Percentiles rank a stretch among this genome's conserved stretches.
phyloP scores from a whole-genome alignment of 2,797 vertebrate genomes.

The Novumbra hubbsi region DNA sequence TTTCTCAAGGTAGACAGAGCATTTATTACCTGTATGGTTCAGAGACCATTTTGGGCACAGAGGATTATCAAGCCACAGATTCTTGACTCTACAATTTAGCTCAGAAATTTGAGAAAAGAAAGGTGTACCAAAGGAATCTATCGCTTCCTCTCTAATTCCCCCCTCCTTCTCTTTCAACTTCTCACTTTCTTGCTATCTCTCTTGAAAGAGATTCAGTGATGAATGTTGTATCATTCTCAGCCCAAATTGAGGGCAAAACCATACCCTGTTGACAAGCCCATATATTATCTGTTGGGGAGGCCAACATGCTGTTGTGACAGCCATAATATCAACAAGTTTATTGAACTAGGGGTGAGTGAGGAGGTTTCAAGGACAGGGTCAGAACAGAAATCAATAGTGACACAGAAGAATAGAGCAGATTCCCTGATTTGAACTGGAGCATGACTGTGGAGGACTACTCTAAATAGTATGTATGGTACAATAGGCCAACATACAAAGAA shows the following conservation, averaged over 20 bases:
- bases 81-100: neutral
- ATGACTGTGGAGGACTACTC: neutral
- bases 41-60: conserved; percentile 11
- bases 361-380: conserved; percentile 37
- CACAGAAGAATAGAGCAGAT: neutral
- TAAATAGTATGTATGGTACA: neutral
- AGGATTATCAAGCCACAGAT: neutral
- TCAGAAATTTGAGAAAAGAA: neutral
- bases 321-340: neutral
- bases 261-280: neutral
- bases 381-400: conserved; percentile 36
- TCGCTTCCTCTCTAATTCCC: conserved; percentile 20
- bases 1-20: neutral
- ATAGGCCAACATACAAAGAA: too few relatives aligned
- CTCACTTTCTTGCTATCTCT: neutral
- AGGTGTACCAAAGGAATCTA: neutral
- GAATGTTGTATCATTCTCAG: conserved; percentile 1
- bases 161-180: neutral
- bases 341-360: conserved; percentile 12
- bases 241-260: conserved; percentile 2
- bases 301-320: conserved; percentile 28
- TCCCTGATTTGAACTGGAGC: neutral
- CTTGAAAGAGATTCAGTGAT: neutral
- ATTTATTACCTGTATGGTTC: conserved; percentile 3
- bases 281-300: neutral